These are phyloP conservation scores for Phrynocephalus versicolor DNA, from an alignment of 2,113 vertebrate species.

Conservation along the genomic window DNA sequence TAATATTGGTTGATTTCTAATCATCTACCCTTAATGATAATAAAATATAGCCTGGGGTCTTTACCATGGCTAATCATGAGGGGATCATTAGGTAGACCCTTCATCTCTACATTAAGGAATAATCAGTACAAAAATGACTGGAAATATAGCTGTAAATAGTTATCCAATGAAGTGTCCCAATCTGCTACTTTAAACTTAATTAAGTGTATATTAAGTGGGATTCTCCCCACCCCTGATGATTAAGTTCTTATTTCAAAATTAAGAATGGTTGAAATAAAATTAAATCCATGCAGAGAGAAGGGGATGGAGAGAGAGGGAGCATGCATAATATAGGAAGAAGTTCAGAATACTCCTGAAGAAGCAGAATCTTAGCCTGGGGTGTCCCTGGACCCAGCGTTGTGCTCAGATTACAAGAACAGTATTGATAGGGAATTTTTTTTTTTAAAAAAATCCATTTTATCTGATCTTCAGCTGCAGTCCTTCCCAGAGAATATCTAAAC, in stretches of 20 bases:
- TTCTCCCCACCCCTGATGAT: rapidly evolving
- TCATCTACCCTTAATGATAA: conserved; percentile 51
- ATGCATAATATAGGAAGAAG: neutral
- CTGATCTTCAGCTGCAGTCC: neutral
- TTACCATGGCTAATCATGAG: conserved; percentile 55
- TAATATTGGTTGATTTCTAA: conserved; percentile 59
- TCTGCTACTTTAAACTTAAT: conserved; percentile 61
- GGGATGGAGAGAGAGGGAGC: neutral
- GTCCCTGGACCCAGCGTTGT: neutral
- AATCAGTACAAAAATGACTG: conserved; percentile 62
- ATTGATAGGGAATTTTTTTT: neutral
- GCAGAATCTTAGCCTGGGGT: neutral
- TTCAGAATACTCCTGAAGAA: neutral
- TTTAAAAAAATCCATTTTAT: neutral
- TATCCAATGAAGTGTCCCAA: conserved; percentile 53
- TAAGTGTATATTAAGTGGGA: conserved; percentile 36
- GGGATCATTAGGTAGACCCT: conserved; percentile 55
- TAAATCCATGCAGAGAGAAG: neutral
- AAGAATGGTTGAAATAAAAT: conserved; percentile 37
- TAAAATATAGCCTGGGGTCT: conserved; percentile 53
- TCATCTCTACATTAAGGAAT: conserved; percentile 52
- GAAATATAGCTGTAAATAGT: conserved; percentile 61
- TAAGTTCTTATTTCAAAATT: neutral
- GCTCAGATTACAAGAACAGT: neutral
- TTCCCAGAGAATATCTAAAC: neutral